Evolutionary conservation across 1,140 invertebrate genomes (phyloP), one percentile per base, ranked within the genome.

Genomic region (Oreohelix idahoensis): DNA sequence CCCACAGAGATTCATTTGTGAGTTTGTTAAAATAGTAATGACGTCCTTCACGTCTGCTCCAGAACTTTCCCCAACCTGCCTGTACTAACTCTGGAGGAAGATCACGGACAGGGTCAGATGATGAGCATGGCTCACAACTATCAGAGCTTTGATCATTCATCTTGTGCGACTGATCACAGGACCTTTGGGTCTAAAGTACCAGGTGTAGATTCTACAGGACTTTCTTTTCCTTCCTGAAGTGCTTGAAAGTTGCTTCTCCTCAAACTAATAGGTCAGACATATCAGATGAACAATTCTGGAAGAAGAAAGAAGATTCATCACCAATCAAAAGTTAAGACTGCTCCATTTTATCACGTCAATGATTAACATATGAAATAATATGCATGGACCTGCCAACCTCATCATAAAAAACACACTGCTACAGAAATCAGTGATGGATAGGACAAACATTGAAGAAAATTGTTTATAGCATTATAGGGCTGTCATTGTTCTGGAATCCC

Each of bases 11-110:
- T 93, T 99, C 97, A 79, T 97, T 97, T 15, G 97, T 98, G 11
- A 96, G 93, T 93, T 97, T 98, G 91, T 99, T 99, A 96, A 97
- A 99, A 93, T 96, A 99, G 92, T 99, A 99, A 11, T 96, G 96
- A 35, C 97, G 93, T 90, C 96, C 97, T 93, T 99, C 98, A 83
- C 97, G 93, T 92, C 97, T 98, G 78, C 97, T 98, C 97, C 97
- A 99, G 92, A 97, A 98, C 88, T 97, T 98, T 85, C 97, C 95
- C 98, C 98, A 99, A 0, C 98, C 98, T 90, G 97, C 96, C 89
- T 97, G 96, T 8, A 97, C 93, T 36, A 99, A 93, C 92, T 99
- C 97, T n/a, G 95, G 94, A 66, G 96, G 96, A 42, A 98, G 93
- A 89, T 98, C 97, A 83, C 93, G 92, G 23, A 90, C 90, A 39